Base-by-base conservation (phyloP, 2,797 vertebrate species). In the Manis pentadactyla region DNA sequence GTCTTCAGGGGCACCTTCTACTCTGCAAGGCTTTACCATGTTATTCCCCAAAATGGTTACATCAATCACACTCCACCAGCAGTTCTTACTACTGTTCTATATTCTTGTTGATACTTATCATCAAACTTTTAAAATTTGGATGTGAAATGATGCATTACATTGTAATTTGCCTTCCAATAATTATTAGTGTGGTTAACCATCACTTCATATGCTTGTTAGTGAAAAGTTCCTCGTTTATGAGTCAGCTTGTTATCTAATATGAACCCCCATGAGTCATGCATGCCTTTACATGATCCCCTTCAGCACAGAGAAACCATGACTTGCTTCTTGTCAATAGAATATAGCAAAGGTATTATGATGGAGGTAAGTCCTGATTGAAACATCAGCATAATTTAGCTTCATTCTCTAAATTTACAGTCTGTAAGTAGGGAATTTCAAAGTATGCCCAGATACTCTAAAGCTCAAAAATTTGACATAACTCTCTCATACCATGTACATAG, bases 381-480 rank as follows among this genome's bases (percentile, higher is more conserved):
- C 49, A 63, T 25, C 73, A 81, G 39, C 19, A 91, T 42, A 66
- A 27, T 29, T 64, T 31, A 61, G 29, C 78, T 63, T 57, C 25
- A 57, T 71, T 88, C n/a, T 68, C 27, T 27, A 87, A 84, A 79
- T 87, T 77, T 49, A 90, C 5, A 39, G 14, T 77, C 31, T 55
- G 0, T 51, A 61, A 92, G 23, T 42, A 86, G n/a, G n/a, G 34
- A 75, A 90, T 77, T 87, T 19, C 31, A 96, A 59, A 84, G 63
- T 90, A 82, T 71, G 15, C 8, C 19, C 34, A 78, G 37, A 90
- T 2, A 61, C 23, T 79, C 53, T 55, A 85, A 82, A 88, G n/a
- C 68, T 95, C 68, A 82, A 85, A 94, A 69, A 11, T 88, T 95
- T 51, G 10, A 71, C n/a, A 39, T 78, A 63, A 39, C n/a, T 73